Base-by-base conservation (phyloP, 2,888 invertebrate species). In the Himalopsyche tibetana region DNA sequence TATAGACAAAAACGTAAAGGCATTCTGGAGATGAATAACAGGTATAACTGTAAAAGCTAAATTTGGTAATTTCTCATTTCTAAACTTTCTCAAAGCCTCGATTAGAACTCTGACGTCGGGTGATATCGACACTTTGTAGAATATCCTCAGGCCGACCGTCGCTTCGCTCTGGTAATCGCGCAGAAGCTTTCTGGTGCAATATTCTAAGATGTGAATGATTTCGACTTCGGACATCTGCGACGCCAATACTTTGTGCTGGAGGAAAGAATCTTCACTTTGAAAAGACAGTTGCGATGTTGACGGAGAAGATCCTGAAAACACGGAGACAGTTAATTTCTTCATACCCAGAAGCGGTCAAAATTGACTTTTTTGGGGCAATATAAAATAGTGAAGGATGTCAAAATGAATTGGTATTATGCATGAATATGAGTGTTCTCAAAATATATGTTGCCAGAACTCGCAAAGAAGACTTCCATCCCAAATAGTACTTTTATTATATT, bases 1-100 rank as follows among this genome's bases (percentile, higher is more conserved):
- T 91, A 97, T 95, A 88, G 97, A 97, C 89, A 97, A 94, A 93
- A 96, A 96, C 90, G 96, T 96, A 93, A 95, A 95, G 89, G 95
- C 95, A 92, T 96, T 96, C 92, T 97, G 96, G 90, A 97, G 94
- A 91, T 96, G 95, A 89, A 95, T 94, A 89, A 97, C 97, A 83
- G 97, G 97, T 92, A 97, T 94, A 88, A 96, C 94, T 17, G 96
- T 96, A 89, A 95, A 95, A 86, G 96, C 95, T 89, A 96, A 94
- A 83, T 92, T 92, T 87, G 93, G 92, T 90, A 91, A 90, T 87
- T 91, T 89, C 89, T 91, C 90, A 87, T 79, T 90, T 89, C 55
- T 91, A 91, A 88, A 92, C 91, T 85, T 92, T 91, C 85, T 92
- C 82, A 94, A 89, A 55, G 92, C 91, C 81, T 91, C 90, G 17